Base-by-base conservation (phyloP, 1,140 invertebrate genomes). In the Drosophila mojavensis region DNA sequence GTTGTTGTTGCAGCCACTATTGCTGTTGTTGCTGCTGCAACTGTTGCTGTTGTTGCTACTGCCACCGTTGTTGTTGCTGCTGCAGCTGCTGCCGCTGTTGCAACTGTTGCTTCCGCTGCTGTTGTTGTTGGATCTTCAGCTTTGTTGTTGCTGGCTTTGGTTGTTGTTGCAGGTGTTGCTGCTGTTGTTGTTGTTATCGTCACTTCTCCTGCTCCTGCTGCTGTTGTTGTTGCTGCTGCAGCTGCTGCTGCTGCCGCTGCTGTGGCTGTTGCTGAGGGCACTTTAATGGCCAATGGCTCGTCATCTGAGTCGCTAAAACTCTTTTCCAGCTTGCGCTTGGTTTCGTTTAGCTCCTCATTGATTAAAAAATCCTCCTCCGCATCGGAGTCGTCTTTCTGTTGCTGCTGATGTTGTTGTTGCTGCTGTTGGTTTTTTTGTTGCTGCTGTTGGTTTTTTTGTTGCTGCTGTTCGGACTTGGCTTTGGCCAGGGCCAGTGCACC, bases 221-320 rank as follows among this genome's bases (percentile, higher is more conserved):
- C 20, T 48, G 36, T 20, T 72, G 15, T 10, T 59, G 50, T 1
- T 30, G 66, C 26, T n/a, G 74, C 24, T 55, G 76, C 67, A 0
- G 67, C 10, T 7, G 77, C 10, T 30, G 48, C 7, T 50, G 61
- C 47, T 70, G 63, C 54, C 33, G 83, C 28, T 66, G 76, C 62
- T 63, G 60, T 47, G 61, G 28, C 28, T 33, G 70, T 75, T 78
- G 58, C 90, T 75, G 10, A 79, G n/a, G 88, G 92, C 65, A 94
- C 80, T 81, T 94, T 94, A 13, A 91, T 91, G 41, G 93, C 93
- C 53, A 94, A 68, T 20, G 94, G 94, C 79, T 94, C 94, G 76
- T 94, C 94, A 82, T 94, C 94, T 13, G 94, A 94, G 81, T 94
- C 94, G 79, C 93, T 94, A 56, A 94, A 94, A 74, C 90, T 93